Base-by-base conservation (phyloP, 1,140 invertebrate species). In the Drusus annulatus region DNA sequence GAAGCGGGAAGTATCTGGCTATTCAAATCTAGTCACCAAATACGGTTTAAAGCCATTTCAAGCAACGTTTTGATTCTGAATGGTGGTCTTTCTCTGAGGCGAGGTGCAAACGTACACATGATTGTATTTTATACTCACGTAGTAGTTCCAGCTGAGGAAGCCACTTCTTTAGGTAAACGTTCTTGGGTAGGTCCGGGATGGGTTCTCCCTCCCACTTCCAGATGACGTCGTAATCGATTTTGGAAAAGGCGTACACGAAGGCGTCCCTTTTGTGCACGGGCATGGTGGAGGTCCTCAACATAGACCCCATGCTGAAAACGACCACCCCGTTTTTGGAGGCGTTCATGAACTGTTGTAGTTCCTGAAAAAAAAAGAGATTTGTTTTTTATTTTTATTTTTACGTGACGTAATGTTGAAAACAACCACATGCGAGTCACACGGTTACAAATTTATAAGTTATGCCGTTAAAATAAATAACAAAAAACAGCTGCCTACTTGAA, bases 241-340 rank as follows among this genome's bases (percentile, higher is more conserved):
- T 89, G 0, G 87, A 86, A 23, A 93, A 89, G 2, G 88, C 89
- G 2, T 87, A 86, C 1, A 92, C 19, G 69, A 94, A 88, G 0
- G 86, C 85, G 8, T 89, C 82, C 52, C 87, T 86, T 76, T 88
- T 90, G 51, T 91, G 85, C 51, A 85, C 83, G 0, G 89, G 86
- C 54, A 92, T 89, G 0, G 86, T 88, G 5, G 86, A 83, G 0
- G 86, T 89, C 82, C 87, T 91, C 60, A 93, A 89, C 85, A 92
- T 89, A 0, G 93, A 93, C 0, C 94, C 94, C 76, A 94, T 90
- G 65, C 92, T 92, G 84, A 94, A 92, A 19, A 93, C 89, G 4
- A 94, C 88, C 6, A 93, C 91, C 2, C 93, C 93, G 63, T 93
- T 86, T 45, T 89, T 87, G 6, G 92, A 92, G 73, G 92, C 92